Evolutionary conservation across 1,140 invertebrate genomes (phyloP), one percentile per base, ranked within the genome.

Genomic region (Dreissena rostriformis): DNA sequence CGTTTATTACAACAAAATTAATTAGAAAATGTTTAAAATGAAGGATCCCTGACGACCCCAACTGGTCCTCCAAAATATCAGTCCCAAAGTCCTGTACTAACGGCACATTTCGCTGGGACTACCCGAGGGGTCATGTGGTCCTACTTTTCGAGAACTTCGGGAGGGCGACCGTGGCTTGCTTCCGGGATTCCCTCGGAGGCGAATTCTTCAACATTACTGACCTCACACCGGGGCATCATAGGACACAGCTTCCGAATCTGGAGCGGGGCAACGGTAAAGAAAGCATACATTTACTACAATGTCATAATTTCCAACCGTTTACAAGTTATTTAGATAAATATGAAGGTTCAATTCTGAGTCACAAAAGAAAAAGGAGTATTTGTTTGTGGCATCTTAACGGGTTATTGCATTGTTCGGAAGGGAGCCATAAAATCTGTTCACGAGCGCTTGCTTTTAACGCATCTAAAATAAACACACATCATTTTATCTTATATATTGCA

Each of bases 31-130:
- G 39, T 39, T 39, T 39, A 39, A 39, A 39, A 5, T 39, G 8
- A 39, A 75, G 73, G 8, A 65, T 75, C 17, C 73, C 73, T 19
- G 24, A 75, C 57, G 29, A 26, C 39, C 22, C 22, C 14, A 28
- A 52, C 19, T 78, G 52, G 19, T 26, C 63, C 17, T 24, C 39
- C 28, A 65, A 19, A 7, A 66, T 78, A 10, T 24, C 39, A 4
- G 75, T 78, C 6, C 75, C 75, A 66, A 49, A 14, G 1, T 26
- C 39, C 10, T 78, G 75, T 17, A 68, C 2, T 15, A 78, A 78
- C 53, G 75, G 75, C 12, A 78, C 75, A 28, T 78, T 78, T 26
- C 57, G 65, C 8, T 78, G 75, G 75, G 65, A 78, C 61, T 78
- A 78, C 61, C 75, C 75, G 14, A 19, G 24, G 17, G 75, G 75